A percentile compares a stretch with the other conserved stretches of the same genome.
phyloP scores from a whole-genome alignment of 2,797 vertebrate species.

The Fistularia commersonii region DNA sequence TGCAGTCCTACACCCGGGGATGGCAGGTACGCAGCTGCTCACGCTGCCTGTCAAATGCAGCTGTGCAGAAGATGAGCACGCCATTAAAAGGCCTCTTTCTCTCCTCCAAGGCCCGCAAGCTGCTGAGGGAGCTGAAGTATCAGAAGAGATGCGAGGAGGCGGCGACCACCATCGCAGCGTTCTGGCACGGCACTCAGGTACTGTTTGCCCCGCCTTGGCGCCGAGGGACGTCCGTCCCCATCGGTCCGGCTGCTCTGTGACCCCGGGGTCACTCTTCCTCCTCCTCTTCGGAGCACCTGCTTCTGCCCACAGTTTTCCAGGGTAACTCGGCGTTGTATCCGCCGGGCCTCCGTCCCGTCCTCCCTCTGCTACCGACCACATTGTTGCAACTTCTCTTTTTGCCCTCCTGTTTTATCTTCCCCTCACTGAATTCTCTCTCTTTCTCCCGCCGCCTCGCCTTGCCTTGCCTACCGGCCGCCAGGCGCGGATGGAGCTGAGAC shows the following conservation, averaged over 20 bases:
- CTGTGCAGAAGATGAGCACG: not conserved
- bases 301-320: conserved; percentile 24
- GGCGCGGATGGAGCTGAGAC: conserved; percentile 95
- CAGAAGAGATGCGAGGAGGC: conserved; percentile 90
- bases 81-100: not conserved
- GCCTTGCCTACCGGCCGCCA: conserved; percentile 45
- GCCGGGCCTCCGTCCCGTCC: no score
- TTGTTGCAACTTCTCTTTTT: not conserved
- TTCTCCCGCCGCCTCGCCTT: conserved; percentile 31
- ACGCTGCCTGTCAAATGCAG: not conserved
- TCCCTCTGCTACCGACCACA: no score
- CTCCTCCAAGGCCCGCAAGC: conserved; percentile 82
- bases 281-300: conserved; percentile 6
- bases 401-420: not conserved
- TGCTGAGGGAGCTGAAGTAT: conserved; percentile 90
- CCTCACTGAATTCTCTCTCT: conserved; percentile 10
- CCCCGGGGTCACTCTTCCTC: no score
- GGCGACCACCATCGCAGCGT: conserved; percentile 89
- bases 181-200: conserved; percentile 96
- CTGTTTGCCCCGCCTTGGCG: not conserved
- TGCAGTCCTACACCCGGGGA: conserved; percentile 94
- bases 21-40: conserved; percentile 83
- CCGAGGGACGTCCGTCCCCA: no score
- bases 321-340: conserved; percentile 37
- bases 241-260: no score